A percentile compares a stretch with the other conserved stretches of the same genome.
Evolutionary conservation across 2,113 vertebrate species (phyloP).

Genomic region (Phrynosoma platyrhinos): DNA sequence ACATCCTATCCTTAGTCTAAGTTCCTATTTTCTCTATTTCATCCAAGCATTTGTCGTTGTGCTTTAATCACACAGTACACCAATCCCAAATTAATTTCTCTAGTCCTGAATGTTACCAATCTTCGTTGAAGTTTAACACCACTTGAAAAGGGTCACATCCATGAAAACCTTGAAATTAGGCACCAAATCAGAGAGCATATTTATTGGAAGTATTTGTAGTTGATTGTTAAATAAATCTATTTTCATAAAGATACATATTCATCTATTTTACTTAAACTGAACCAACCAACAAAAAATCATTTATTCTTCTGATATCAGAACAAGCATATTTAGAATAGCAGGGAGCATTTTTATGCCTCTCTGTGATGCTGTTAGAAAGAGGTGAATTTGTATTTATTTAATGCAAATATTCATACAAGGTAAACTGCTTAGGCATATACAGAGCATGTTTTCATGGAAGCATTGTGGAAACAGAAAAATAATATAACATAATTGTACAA

Average conservation of each 20-base stretch:
- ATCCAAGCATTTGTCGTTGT: too few species aligned
- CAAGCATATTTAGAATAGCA: slow-evolving; percentile 76
- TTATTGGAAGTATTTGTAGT: slow-evolving; percentile 76
- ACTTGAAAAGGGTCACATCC: slow-evolving; percentile 53
- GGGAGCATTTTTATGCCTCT: slow-evolving; percentile 76
- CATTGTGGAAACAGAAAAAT: slow-evolving; percentile 77
- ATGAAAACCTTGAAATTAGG: slow-evolving; percentile 66
- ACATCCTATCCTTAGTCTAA: too few species aligned
- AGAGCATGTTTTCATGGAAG: slow-evolving; percentile 74
- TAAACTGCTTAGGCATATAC: slow-evolving; percentile 77
- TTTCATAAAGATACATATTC: slow-evolving; percentile 74
- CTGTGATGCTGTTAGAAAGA: slow-evolving; percentile 75
- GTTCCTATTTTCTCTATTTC: too few species aligned
- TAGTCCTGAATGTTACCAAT: slow-evolving; percentile 7
- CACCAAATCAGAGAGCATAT: slow-evolving; percentile 65
- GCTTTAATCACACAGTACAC: too few species aligned
- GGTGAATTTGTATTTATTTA: slow-evolving; percentile 82
- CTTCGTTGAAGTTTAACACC: slow-evolving; percentile 54
- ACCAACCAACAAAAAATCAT: slow-evolving; percentile 82
- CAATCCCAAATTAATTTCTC: too few species aligned
- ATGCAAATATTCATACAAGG: slow-evolving; percentile 80
- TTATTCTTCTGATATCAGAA: slow-evolving; percentile 79
- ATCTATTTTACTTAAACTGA: slow-evolving; percentile 79
- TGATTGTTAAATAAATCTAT: slow-evolving; percentile 78
- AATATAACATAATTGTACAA: slow-evolving; percentile 80